A percentile compares a stretch with the other conserved stretches of the same genome.
Evolutionary conservation across 2,888 invertebrate species (phyloP).

Genomic region (Oligia fasciuncula): DNA sequence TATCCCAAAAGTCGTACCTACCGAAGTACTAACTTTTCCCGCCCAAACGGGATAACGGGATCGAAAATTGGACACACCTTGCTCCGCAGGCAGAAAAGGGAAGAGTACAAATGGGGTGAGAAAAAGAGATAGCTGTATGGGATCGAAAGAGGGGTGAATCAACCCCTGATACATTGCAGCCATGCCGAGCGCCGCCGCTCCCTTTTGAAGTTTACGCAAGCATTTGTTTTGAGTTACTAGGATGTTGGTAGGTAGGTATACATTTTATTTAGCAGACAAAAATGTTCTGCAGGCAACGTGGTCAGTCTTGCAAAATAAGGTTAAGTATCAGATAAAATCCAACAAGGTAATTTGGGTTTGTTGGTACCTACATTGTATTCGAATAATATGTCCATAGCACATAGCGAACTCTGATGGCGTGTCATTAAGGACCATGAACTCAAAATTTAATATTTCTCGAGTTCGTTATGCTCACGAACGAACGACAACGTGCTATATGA

Average conservation of each 20-base stretch:
- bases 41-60: conserved; percentile 66
- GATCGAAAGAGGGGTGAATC: conserved; percentile 86
- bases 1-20: conserved; percentile 17
- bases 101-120: conserved; percentile 79
- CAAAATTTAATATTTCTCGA: conserved; percentile 81
- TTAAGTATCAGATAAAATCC: conserved; percentile 26
- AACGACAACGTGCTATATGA: conserved; percentile 38
- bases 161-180: conserved; percentile 85
- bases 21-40: conserved; percentile 64
- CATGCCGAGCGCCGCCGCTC: conserved; percentile 59
- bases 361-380: not conserved
- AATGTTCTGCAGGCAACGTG: conserved; percentile 10
- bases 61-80: conserved; percentile 62
- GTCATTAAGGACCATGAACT: conserved; percentile 86
- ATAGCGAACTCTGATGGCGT: conserved; percentile 65
- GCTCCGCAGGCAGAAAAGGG: conserved; percentile 75
- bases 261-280: conserved; percentile 14
- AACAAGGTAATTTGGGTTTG: conserved; percentile 9
- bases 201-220: conserved; percentile 65
- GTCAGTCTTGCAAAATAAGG: conserved; percentile 6
- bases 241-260: conserved; percentile 3
- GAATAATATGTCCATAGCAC: conserved; percentile 57
- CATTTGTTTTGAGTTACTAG: conserved; percentile 38
- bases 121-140: conserved; percentile 79
- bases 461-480: conserved; percentile 77